phyloP scores from a whole-genome alignment of 2,797 vertebrate genomes.

The Xenops minutus region DNA sequence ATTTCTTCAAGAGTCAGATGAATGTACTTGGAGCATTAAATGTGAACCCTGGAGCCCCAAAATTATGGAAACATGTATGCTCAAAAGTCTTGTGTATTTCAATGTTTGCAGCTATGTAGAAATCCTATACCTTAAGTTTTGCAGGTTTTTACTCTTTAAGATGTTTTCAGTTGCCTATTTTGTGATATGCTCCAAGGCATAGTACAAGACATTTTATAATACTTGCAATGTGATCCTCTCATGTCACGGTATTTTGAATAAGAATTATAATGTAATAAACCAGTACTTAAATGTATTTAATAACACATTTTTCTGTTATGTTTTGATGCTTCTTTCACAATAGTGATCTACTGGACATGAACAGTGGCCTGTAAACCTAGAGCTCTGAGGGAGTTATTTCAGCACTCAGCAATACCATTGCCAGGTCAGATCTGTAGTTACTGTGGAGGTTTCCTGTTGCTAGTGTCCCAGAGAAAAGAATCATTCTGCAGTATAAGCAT shows the following conservation, averaged over 20 bases:
- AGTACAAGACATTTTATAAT: not conserved
- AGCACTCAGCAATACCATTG: not conserved
- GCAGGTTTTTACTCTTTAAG: not conserved
- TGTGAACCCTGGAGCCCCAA: not conserved
- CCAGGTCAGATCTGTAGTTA: not conserved
- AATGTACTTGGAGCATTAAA: not conserved
- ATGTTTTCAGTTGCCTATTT: not conserved
- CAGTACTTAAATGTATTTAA: not conserved
- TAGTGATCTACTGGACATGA: not conserved
- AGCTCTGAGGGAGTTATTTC: not conserved
- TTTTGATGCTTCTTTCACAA: not conserved
- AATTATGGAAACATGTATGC: not conserved
- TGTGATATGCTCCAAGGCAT: not conserved
- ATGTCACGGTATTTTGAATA: not conserved
- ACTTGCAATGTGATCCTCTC: not conserved
- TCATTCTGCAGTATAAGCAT: constrained; percentile 27
- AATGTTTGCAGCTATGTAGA: not conserved
- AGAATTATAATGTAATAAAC: not conserved
- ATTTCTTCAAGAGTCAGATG: accelerated
- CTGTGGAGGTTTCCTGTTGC: not conserved
- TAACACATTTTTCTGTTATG: not conserved
- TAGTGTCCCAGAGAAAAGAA: not conserved
- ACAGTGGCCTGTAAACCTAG: not conserved
- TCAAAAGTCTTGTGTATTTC: not conserved
- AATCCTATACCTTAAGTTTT: not conserved